Conservation (phyloP, 2,888 invertebrate species). For the Andrena marginata region DNA sequence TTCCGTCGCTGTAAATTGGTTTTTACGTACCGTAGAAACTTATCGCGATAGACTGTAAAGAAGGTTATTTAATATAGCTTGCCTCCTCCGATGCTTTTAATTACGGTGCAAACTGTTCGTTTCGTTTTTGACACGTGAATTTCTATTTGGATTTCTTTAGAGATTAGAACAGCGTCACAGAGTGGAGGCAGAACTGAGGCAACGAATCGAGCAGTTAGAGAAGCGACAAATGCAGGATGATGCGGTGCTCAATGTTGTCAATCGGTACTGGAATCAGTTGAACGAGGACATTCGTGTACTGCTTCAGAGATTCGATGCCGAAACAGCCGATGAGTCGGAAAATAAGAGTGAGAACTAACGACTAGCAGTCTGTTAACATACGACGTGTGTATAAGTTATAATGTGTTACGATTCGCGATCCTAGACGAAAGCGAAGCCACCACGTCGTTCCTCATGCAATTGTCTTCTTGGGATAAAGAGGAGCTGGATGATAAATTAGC, state of each 20-base stretch:
- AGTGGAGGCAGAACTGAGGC: constrained; percentile 94
- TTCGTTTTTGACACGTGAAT: too few relatives aligned
- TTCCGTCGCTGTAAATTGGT: background rate
- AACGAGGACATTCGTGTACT: constrained; percentile 98
- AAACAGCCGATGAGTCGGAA: constrained; percentile 98
- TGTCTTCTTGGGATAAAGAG: constrained; percentile 99
- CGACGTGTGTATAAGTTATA: background rate
- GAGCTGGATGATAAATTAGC: constrained; percentile 98
- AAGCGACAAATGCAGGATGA: constrained; percentile 98
- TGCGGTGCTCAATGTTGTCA: constrained; percentile 98
- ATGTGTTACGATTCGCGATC: constrained; percentile 69
- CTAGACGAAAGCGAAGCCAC: constrained; percentile 98
- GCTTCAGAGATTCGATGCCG: constrained; percentile 98
- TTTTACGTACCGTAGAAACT: background rate
- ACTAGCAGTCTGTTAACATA: background rate
- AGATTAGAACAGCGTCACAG: constrained; percentile 96
- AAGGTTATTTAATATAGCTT: too few relatives aligned
- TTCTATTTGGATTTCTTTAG: constrained; percentile 83
- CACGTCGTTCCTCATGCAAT: constrained; percentile 96
- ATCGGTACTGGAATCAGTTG: constrained; percentile 98
- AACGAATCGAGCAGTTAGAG: constrained; percentile 96
- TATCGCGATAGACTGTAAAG: too few relatives aligned
- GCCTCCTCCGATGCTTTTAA: too few relatives aligned
- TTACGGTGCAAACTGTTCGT: too few relatives aligned
- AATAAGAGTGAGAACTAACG: constrained; percentile 91